Evolutionary conservation across 1,140 invertebrate species (phyloP).

Genomic region (Leucophenga varia): DNA sequence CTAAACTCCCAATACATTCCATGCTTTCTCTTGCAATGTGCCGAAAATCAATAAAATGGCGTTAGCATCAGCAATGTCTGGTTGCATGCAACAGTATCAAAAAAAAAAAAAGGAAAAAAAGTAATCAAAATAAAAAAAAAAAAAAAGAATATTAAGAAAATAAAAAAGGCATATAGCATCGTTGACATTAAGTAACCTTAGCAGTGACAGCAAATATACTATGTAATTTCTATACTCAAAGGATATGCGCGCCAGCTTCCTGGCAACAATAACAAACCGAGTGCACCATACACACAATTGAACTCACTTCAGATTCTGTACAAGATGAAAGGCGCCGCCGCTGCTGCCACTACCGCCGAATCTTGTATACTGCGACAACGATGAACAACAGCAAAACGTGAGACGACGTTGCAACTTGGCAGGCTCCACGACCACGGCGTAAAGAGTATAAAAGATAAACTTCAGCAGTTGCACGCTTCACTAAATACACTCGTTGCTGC

Average conservation of each 20-base stretch:
- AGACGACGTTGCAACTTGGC: slow-evolving; percentile 42
- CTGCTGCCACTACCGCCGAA: no score
- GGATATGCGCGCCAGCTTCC: no score
- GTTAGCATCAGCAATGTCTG: not conserved
- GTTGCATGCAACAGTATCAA: slow-evolving; percentile 17
- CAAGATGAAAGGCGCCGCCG: slow-evolving; percentile 44
- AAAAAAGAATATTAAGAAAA: no score
- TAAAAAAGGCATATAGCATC: no score
- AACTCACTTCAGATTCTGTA: slow-evolving; percentile 53
- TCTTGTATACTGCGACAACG: slow-evolving; percentile 39
- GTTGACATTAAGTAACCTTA: slow-evolving; percentile 35
- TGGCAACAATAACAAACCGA: no score
- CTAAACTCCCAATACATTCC: no score
- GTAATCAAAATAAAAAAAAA: no score
- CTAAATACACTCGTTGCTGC: no score
- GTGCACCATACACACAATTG: not conserved
- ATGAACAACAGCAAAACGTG: slow-evolving; percentile 37
- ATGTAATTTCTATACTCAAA: no score
- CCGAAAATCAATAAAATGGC: slow-evolving; percentile 5
- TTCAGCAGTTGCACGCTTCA: no score
- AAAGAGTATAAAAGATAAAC: no score
- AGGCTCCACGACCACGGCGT: slow-evolving; percentile 20
- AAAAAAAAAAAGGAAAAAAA: no score
- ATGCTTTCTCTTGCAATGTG: not conserved
- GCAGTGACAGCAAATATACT: slow-evolving; percentile 10